Conservation (phyloP, 23 tunicate genomes). For the Aplidium turbinatum region DNA sequence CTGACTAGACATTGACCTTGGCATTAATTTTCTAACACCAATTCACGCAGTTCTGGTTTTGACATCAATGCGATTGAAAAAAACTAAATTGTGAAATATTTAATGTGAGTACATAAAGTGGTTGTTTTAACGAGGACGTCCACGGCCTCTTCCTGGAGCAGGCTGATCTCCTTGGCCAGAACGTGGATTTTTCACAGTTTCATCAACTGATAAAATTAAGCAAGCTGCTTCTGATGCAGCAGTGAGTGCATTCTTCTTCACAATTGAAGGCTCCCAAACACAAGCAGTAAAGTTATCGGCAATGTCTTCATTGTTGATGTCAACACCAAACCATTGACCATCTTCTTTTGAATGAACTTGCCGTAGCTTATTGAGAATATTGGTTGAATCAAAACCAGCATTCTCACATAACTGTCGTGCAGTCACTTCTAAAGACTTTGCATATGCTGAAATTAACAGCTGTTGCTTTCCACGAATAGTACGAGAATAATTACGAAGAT, state of each 20-base stretch:
- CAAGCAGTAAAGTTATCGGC: slow-evolving; percentile 87
- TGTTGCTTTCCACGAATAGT: slow-evolving; percentile 96
- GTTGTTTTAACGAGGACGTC: slow-evolving; percentile 67
- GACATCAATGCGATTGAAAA: too few species aligned
- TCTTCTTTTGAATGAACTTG: slow-evolving; percentile 74
- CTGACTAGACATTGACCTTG: too few species aligned
- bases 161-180: slow-evolving; percentile 82
- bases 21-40: too few species aligned
- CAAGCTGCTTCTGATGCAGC: slow-evolving; percentile 99
- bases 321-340: slow-evolving; percentile 90
- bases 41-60: too few species aligned
- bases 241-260: slow-evolving; percentile 86
- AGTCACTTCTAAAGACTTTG: slow-evolving; percentile 85
- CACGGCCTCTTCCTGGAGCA: slow-evolving; percentile 78
- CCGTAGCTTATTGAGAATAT: slow-evolving; percentile 87
- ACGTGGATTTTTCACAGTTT: slow-evolving; percentile 92
- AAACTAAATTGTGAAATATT: too few species aligned
- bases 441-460: slow-evolving; percentile 90
- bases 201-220: slow-evolving; percentile 90
- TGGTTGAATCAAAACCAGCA: slow-evolving; percentile 98
- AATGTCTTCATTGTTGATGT: slow-evolving; percentile 95
- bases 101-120: not conserved
- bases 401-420: slow-evolving; percentile 95
- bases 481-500: slow-evolving; percentile 79
- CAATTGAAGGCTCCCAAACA: slow-evolving; percentile 98